phyloP scores from a whole-genome alignment of 2,113 vertebrate genomes.

The Natator depressus region DNA sequence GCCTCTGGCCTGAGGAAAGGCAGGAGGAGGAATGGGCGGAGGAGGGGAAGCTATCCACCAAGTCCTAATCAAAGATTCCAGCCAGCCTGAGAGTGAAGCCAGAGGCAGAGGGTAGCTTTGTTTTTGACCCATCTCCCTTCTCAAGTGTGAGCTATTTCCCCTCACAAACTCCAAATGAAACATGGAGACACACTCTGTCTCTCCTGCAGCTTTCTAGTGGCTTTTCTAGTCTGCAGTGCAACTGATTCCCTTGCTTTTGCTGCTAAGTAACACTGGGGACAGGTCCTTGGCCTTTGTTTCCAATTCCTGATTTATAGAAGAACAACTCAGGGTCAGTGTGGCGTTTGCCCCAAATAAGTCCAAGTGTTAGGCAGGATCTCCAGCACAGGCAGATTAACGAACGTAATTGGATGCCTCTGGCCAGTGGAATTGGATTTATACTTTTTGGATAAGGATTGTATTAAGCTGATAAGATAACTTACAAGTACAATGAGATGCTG shows the following conservation, averaged over 20 bases:
- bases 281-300: background rate
- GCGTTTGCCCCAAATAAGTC: background rate
- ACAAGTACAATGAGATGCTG: slow-evolving; percentile 63
- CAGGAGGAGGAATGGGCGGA: background rate
- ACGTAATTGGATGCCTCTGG: slow-evolving; percentile 46
- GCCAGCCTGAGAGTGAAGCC: too few species aligned
- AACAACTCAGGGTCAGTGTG: background rate
- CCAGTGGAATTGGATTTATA: slow-evolving; percentile 62
- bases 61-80: background rate
- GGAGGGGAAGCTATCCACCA: background rate
- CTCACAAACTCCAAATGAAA: background rate
- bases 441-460: slow-evolving; percentile 61
- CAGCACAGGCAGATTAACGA: slow-evolving; percentile 61
- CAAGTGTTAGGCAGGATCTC: slow-evolving; percentile 25
- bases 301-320: background rate
- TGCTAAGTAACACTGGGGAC: background rate
- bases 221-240: too few species aligned
- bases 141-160: background rate
- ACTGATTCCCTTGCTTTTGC: background rate
- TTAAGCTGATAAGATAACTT: slow-evolving; percentile 58
- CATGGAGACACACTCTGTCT: too few species aligned
- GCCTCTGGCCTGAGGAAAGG: too few species aligned
- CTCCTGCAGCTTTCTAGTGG: background rate
- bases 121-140: too few species aligned
- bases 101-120: background rate